phyloP scores from a whole-genome alignment of 2,888 invertebrate genomes.

The Thumatha senex region DNA sequence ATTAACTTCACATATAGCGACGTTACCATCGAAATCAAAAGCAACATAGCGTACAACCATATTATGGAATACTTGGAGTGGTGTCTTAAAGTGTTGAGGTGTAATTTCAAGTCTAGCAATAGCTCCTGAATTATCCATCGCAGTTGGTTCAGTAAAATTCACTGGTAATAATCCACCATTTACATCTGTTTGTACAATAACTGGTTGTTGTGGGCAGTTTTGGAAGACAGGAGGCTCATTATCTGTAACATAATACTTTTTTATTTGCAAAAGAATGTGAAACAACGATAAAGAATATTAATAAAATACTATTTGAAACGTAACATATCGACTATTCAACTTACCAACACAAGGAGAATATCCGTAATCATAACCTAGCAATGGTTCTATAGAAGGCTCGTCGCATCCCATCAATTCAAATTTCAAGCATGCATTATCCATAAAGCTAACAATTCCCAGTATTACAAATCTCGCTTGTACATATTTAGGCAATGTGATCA shows the following conservation, averaged over 20 bases:
- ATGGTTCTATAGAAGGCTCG: conserved; percentile 90
- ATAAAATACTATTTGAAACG: not conserved
- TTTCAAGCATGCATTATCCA: conserved; percentile 97
- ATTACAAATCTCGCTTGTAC: conserved; percentile 97
- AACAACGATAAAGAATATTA: not conserved
- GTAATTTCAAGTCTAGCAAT: conserved; percentile 96
- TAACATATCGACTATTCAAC: conserved; percentile 32
- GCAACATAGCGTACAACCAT: conserved; percentile 97
- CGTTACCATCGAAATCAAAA: conserved; percentile 98
- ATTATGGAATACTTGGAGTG: conserved; percentile 94
- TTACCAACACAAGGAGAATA: conserved; percentile 95
- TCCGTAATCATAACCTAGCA: conserved; percentile 96
- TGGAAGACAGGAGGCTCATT: conserved; percentile 98
- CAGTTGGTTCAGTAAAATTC: conserved; percentile 96
- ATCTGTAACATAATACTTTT: conserved; percentile 80
- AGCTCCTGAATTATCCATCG: conserved; percentile 97
- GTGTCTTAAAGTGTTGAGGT: conserved; percentile 95
- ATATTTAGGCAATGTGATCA: conserved; percentile 97
- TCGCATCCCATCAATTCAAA: conserved; percentile 98
- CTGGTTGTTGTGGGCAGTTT: conserved; percentile 97
- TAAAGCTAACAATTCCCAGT: conserved; percentile 97
- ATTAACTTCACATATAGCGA: conserved; percentile 98
- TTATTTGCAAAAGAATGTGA: not conserved
- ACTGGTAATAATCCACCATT: conserved; percentile 95
- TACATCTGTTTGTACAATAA: conserved; percentile 93